Evolutionary conservation across 2,888 invertebrate genomes (phyloP).

Genomic region (Nymphalis polychloros): DNA sequence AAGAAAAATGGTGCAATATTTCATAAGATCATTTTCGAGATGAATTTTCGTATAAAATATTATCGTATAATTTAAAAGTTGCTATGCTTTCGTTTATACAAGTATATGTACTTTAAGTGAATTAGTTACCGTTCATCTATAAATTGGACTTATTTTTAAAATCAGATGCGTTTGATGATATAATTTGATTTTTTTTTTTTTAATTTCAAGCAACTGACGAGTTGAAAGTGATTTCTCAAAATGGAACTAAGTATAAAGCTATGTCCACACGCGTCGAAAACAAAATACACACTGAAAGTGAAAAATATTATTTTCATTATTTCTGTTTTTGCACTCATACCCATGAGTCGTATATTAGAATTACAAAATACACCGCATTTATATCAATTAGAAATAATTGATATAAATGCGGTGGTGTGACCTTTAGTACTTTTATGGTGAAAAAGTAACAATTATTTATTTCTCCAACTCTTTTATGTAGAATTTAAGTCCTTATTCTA

Average conservation of each 20-base stretch:
- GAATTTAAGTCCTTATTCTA: no score
- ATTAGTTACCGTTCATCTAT: not conserved
- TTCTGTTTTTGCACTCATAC: no score
- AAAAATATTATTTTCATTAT: no score
- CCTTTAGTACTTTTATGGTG: slow-evolving; percentile 22
- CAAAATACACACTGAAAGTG: no score
- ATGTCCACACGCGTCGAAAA: no score
- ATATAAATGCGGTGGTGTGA: slow-evolving; percentile 29
- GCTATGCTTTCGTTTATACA: not conserved
- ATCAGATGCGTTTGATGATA: no score
- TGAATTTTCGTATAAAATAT: not conserved
- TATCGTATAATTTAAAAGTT: not conserved
- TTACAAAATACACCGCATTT: slow-evolving; percentile 28
- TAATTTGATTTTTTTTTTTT: no score
- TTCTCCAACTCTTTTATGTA: not conserved
- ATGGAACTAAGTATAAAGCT: no score
- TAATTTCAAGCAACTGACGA: no score
- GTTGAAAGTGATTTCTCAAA: no score
- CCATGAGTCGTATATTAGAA: slow-evolving; percentile 26
- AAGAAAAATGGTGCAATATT: slow-evolving; percentile 16
- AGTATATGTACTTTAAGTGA: not conserved
- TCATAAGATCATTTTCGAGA: slow-evolving; percentile 4
- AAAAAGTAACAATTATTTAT: slow-evolving; percentile 5
- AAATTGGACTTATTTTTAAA: no score
- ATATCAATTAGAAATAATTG: slow-evolving; percentile 37